Base-by-base conservation (phyloP, 2,113 vertebrate species). In the Zosterops borbonicus region DNA sequence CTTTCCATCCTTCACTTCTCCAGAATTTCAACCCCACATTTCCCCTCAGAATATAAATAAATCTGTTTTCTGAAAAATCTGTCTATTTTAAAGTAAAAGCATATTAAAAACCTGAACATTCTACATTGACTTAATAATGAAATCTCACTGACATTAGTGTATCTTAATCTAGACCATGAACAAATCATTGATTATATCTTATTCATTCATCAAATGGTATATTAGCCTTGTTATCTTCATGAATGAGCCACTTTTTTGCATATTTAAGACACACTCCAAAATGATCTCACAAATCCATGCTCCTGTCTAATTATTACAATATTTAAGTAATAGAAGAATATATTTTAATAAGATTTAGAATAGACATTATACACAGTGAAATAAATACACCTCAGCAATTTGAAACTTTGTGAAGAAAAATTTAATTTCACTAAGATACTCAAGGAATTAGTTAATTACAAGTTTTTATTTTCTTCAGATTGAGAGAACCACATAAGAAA, bases 1-100 rank as follows among this genome's bases (percentile, higher is more conserved):
- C 6, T 31, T 71, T 20, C 33, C 18, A 22, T 18, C 7, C 14
- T 65, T 70, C 6, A 12, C 8, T 50, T 5, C 0, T 27, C 35
- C 3, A 49, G 19, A 22, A 59, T 44, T 71, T 67, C 10, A 65
- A 19, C 7, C 9, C 2, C 1, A 0, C 3, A 14, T 24, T 80
- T 56, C 33, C 29, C 14, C 8, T 62, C 3, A 17, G 10, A 37
- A n/a, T 19, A 39, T 6, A 29, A 71, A 42, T 29, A 91, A 23
- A 6, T 19, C 2, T 1, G 1, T 42, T 82, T 78, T 74, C 33
- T 78, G 27, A 64, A 50, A 35, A 68, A n/a, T 12, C 1, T 50
- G 14, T 16, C 5, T 12, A 22, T 67, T 55, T 74, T 42, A 21
- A 80, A 47, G 25, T 37, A 18, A 76, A 77, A 74, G 2, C 2